Evolutionary conservation across 2,113 vertebrate species (phyloP).

Genomic region (Microtus ochrogaster): DNA sequence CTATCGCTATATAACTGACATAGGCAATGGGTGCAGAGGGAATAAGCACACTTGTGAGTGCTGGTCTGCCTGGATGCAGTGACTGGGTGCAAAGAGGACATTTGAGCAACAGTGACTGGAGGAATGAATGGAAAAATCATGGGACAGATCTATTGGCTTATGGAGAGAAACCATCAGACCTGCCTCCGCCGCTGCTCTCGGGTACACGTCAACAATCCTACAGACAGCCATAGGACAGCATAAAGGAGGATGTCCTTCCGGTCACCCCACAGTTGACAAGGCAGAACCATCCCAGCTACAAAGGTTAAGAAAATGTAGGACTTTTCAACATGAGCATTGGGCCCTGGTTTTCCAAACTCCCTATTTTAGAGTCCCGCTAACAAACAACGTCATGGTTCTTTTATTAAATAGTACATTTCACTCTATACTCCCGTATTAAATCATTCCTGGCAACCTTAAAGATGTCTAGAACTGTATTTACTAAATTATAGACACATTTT

Average conservation of each 20-base stretch:
- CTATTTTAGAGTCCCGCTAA: background rate
- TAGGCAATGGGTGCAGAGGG: background rate
- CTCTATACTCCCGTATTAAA: background rate
- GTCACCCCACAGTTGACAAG: too few relatives aligned
- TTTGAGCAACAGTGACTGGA: background rate
- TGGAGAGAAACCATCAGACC: background rate
- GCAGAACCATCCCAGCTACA: background rate
- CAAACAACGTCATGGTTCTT: background rate
- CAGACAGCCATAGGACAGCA: accelerated
- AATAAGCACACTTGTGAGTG: background rate
- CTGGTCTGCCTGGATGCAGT: too few relatives aligned
- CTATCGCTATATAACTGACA: too few relatives aligned
- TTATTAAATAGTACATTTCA: background rate
- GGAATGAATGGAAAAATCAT: background rate
- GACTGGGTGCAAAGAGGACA: background rate
- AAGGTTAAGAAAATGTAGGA: background rate
- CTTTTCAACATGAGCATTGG: background rate
- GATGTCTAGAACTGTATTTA: background rate
- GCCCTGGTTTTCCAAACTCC: background rate
- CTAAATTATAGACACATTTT: background rate
- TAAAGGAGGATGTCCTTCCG: accelerated
- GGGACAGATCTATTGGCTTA: too few relatives aligned
- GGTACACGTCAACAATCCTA: accelerated
- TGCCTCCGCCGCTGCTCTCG: background rate
- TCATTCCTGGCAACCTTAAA: background rate